Evolutionary conservation across 2,888 invertebrate species (phyloP).

Genomic region (Diaperis boleti): DNA sequence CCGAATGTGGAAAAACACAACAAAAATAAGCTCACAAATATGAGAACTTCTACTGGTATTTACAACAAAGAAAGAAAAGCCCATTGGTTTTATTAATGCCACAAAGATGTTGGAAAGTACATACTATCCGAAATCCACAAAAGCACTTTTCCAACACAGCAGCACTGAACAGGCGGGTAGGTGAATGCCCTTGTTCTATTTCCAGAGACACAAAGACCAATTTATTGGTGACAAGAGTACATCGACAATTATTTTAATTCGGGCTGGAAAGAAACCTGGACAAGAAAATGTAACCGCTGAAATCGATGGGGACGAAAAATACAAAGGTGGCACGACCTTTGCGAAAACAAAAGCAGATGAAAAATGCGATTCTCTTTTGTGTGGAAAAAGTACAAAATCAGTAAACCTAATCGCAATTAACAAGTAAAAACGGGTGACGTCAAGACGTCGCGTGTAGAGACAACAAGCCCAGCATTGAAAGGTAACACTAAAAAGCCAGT

Average conservation of each 20-base stretch:
- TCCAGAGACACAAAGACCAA: constrained; percentile 42
- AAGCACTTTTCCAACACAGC: constrained; percentile 21
- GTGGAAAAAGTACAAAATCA: constrained; percentile 28
- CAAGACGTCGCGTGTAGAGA: constrained; percentile 42
- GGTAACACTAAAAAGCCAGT: constrained; percentile 12
- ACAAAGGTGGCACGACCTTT: constrained; percentile 20
- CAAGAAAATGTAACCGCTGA: constrained; percentile 6
- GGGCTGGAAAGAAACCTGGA: constrained; percentile 3
- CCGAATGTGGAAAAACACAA: too few species aligned
- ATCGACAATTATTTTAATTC: constrained; percentile 25
- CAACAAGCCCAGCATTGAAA: constrained; percentile 15
- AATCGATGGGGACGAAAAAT: background rate
- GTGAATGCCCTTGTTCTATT: constrained; percentile 44
- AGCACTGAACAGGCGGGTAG: constrained; percentile 38
- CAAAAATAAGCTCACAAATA: too few species aligned
- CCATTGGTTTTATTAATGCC: too few species aligned
- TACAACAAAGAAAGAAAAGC: too few species aligned
- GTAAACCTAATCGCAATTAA: constrained; percentile 40
- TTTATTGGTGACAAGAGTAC: constrained; percentile 43
- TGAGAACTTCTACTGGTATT: too few species aligned
- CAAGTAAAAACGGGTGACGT: constrained; percentile 42
- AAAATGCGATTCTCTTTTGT: constrained; percentile 27
- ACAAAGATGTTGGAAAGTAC: constrained; percentile 19
- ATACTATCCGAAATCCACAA: constrained; percentile 9
- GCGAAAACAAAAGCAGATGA: constrained; percentile 9